Evolutionary conservation across 2,888 invertebrate species (phyloP), one percentile per base, ranked within the genome.

Genomic region (Arrhopalites spinosus): DNA sequence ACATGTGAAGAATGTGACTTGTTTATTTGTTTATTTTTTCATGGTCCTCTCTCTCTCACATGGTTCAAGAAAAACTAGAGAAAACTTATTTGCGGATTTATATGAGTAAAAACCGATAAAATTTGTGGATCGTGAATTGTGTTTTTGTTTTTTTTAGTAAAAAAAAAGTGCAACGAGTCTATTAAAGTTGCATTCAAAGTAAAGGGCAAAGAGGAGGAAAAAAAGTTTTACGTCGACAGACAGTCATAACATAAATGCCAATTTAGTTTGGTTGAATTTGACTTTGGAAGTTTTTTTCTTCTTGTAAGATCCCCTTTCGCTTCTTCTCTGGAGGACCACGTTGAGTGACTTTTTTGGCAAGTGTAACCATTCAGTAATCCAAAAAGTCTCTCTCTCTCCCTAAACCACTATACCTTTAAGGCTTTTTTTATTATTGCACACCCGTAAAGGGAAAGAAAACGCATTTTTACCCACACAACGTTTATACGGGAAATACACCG

Each of bases 221-320:
- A 29, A 17, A 63, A 27, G 30, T 29, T 63, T 30, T 63, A 63
- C 63, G 30, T 63, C 63, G 29, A 63, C 63, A 63, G n/a, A 63
- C 17, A 63, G 63, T 29, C 63, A 29, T 63, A 63, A 63, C 63
- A 29, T 63, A 63, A 63, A 63, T 29, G 63, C 63, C 63, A 63
- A 63, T 30, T 63, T 63, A 29, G 30, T 15, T 30, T 29, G 30
- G 63, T 30, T 63, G 29, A 36, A 36, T 36, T 36, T 36, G 36
- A 36, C 3, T 36, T 36, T 36, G 36, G 11, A 59, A 17, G 20
- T 59, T 59, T 59, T 59, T 59, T 59, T 13, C n/a, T n/a, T n/a
- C n/a, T n/a, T n/a, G n/a, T n/a, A n/a, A n/a, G n/a, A n/a, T 59
- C 53, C 59, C 23, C 2, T 59, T 25, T 59, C 59, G 63, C 8